Evolutionary conservation across 1,140 invertebrate species (phyloP), one percentile per base, ranked within the genome.

Genomic region (Akabosia matsudoensis): DNA sequence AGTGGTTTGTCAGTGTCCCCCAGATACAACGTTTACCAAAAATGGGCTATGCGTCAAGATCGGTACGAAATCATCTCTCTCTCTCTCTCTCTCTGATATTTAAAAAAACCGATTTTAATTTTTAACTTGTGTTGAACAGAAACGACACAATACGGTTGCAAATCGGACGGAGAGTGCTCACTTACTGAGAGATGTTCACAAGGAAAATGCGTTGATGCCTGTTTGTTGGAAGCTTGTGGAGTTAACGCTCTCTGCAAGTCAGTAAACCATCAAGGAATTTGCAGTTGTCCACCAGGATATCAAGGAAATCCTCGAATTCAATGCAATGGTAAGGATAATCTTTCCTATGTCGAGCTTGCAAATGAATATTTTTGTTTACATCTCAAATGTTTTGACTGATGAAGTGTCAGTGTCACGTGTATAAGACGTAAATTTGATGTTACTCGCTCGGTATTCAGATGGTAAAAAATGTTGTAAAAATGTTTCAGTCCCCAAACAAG

Each of bases 211-310:
- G 84, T 91, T 2, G 90, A 93, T 75, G 92, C 92, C 18, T 96
- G 94, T 82, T 87, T 88, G 54, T 85, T 91, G 16, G 89, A 92
- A 74, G 86, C 88, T 1, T 97, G 94, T 82, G 94, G 94, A 71
- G 85, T 91, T 0, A 96, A 95, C 18, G 93, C 95, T 3, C 88
- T 93, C 78, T 97, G 95, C 80, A 90, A 87, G 82, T 89, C 92
- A 1, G 83, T 88, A 7, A 88, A 90, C 78, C 93, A 96, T 83
- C 88, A 89, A 75, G 90, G 90, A 0, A 87, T 90, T 18, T 97
- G 94, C 82, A 87, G 88, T 14, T 97, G 95, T 84, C 88, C 92
- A 16, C 84, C 88, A 10, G 91, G 91, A 18, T 96, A 93, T 83
- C 88, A 87, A 51, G 94, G 94, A 81, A 94, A 95, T 85, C 89